These are phyloP conservation scores for Tenualosa thibaudeaui DNA, from an alignment of 2,797 vertebrate species.

Conservation along the genomic window DNA sequence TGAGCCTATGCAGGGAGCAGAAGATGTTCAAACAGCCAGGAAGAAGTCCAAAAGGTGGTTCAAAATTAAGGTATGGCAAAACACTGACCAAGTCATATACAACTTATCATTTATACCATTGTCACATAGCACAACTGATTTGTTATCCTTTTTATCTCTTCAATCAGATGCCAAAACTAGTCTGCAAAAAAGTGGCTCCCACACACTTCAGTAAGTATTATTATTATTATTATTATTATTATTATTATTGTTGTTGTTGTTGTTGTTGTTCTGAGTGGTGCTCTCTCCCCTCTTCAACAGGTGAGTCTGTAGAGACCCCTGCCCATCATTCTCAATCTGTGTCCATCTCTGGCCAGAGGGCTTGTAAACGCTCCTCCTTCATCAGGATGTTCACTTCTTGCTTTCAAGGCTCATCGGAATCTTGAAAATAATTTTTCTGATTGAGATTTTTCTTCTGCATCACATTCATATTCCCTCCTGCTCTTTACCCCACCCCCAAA, in stretches of 20 bases:
- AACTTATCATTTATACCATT: background rate
- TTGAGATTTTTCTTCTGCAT: too few species aligned
- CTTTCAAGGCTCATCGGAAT: background rate
- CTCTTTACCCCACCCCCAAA: too few species aligned
- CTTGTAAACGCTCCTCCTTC: background rate
- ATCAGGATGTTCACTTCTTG: background rate
- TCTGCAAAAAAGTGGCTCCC: background rate
- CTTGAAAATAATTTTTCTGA: background rate
- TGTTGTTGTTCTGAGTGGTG: background rate
- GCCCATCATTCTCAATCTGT: background rate
- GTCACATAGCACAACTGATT: background rate
- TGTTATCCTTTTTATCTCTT: background rate
- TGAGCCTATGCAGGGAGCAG: background rate
- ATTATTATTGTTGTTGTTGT: background rate
- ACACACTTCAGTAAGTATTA: background rate
- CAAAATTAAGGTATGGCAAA: background rate
- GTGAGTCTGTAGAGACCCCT: background rate
- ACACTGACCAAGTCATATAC: background rate
- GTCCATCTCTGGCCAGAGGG: background rate
- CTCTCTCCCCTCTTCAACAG: background rate
- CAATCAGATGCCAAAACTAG: background rate
- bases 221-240: background rate
- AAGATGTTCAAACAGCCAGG: background rate
- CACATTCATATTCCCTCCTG: too few species aligned
- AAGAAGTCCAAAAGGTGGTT: background rate